Conservation (phyloP, 2,888 invertebrate species). For the Osedax fenrisi region DNA sequence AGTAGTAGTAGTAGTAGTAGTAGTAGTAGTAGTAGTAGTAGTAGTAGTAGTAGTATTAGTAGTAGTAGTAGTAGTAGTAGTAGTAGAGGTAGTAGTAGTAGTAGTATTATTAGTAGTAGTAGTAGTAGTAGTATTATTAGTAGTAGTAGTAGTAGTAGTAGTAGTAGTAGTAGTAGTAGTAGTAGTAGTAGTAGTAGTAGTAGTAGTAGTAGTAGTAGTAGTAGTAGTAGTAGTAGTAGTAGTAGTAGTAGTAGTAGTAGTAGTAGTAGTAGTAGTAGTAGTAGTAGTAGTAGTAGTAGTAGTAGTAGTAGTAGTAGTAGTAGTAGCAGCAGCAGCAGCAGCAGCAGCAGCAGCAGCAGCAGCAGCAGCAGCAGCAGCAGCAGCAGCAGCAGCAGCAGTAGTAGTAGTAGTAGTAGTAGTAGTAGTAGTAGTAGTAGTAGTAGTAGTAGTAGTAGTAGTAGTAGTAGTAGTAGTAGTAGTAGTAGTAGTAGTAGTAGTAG, state of each 20-base stretch:
- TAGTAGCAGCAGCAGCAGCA: neutral
- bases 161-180: conserved; percentile 24
- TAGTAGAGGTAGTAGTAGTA: conserved; percentile 23
- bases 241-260: conserved; percentile 6
- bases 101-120: too few relatives aligned
- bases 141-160: conserved; percentile 26
- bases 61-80: conserved; percentile 13
- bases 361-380: neutral
- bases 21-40: conserved; percentile 20
- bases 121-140: too few relatives aligned
- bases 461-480: conserved; percentile 21
- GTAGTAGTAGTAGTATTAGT: conserved; percentile 18
- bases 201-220: conserved; percentile 3
- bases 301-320: neutral
- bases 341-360: neutral
- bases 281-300: conserved; percentile 13
- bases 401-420: conserved; percentile 4
- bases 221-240: conserved; percentile 5
- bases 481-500: conserved; percentile 22
- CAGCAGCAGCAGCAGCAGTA: neutral
- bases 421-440: conserved; percentile 24
- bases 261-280: conserved; percentile 23
- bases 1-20: conserved; percentile 23
- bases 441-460: conserved; percentile 24
- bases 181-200: conserved; percentile 25